Evolutionary conservation across 2,113 vertebrate genomes (phyloP), one percentile per base, ranked within the genome.

Genomic region (Onychorhynchus coronatus): DNA sequence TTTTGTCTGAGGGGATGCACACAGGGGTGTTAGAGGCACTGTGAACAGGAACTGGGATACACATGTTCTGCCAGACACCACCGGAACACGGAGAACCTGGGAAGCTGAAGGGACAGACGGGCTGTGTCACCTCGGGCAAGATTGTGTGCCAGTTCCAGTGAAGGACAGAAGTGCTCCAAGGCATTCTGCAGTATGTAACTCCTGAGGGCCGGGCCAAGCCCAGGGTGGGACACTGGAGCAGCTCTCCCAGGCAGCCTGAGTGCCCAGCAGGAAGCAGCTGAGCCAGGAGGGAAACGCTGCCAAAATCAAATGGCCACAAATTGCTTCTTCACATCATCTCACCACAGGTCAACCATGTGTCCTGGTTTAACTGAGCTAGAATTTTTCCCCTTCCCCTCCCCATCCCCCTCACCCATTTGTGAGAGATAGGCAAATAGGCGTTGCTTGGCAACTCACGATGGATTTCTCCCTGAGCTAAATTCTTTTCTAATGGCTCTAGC

Each of bases 1-100:
- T 52, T 61, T 13, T 50, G 8, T 21, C 1, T 7, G 6, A 30
- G 0, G 28, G 31, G 39, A 2, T 42, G 27, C 15, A 5, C 17
- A 20, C 33, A 37, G 20, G 1, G 4, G 42, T 63, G 35, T 53
- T 61, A 49, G 39, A 68, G 78, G 41, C 33, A 15, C 56, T 66
- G 37, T 5, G 8, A 90, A 24, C 4, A 72, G 70, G 50, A 71
- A 33, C 55, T 88, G 76, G 66, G 77, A 19, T 27, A 25, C 20
- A 2, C 33, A 13, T 28, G 42, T 42, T 24, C 39, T 81, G 68
- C 50, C 89, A 59, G 49, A 11, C 33, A 8, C 33, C 2, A 3
- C 13, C 58, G 65, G 78, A 66, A 33, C 39, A 17, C 5, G 5
- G 50, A 33, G 37, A 41, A 35, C 50, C 27, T 21, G 42, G 46